Conservation (phyloP, 2,797 vertebrate species). For the Ceyx erithaca region DNA sequence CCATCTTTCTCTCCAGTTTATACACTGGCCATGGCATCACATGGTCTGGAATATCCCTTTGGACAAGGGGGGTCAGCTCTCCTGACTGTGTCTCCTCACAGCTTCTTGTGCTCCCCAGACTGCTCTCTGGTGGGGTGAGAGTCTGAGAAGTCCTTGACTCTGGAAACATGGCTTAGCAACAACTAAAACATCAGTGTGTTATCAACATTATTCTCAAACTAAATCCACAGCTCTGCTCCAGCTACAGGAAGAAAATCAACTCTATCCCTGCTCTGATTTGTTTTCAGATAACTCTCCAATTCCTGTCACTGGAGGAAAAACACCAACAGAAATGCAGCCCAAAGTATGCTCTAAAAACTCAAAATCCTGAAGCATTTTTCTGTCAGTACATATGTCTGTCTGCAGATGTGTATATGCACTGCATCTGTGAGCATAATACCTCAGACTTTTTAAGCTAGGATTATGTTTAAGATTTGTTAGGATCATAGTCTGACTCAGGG, state of each 20-base stretch:
- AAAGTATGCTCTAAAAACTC: background rate
- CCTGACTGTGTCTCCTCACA: background rate
- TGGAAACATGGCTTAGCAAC: background rate
- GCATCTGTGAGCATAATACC: background rate
- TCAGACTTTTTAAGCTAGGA: background rate
- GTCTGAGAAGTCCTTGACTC: background rate
- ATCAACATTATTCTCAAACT: background rate
- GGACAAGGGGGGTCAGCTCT: background rate
- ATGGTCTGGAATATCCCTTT: background rate
- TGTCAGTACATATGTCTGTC: background rate
- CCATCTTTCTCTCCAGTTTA: background rate
- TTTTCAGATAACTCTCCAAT: background rate
- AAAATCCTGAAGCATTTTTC: background rate
- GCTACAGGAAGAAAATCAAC: background rate
- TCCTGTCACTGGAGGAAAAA: background rate
- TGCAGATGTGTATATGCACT: rapidly evolving
- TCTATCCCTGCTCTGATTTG: background rate
- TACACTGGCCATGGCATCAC: background rate
- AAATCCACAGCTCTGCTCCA: background rate
- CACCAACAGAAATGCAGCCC: background rate
- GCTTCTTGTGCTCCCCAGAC: background rate
- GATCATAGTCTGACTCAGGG: background rate
- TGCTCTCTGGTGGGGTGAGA: background rate
- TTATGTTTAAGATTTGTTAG: background rate
- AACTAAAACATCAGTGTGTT: background rate